A percentile compares a stretch with the other conserved stretches of the same genome.
phyloP scores from a whole-genome alignment of 2,113 vertebrate species.

The Otocyon megalotis region DNA sequence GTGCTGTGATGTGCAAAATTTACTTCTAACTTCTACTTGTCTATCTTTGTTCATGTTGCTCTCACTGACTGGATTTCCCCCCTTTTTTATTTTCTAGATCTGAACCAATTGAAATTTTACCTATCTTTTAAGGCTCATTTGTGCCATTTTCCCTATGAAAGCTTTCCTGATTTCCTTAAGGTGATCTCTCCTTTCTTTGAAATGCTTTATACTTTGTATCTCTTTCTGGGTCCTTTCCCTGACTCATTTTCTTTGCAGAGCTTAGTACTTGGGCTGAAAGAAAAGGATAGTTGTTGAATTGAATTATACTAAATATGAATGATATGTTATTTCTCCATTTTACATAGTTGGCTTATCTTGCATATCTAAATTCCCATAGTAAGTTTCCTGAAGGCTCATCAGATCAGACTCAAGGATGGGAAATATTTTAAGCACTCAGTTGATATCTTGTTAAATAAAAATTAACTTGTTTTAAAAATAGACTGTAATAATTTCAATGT shows the following conservation, averaged over 20 bases:
- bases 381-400: slow-evolving; percentile 22
- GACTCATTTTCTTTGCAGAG: background rate
- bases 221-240: background rate
- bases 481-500: background rate
- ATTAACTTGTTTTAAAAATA: slow-evolving; percentile 41
- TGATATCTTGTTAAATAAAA: slow-evolving; percentile 35
- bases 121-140: background rate
- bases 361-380: background rate
- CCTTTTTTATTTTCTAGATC: background rate
- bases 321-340: background rate
- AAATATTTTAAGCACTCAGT: slow-evolving; percentile 31
- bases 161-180: background rate
- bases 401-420: background rate
- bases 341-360: background rate
- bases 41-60: background rate
- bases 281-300: background rate
- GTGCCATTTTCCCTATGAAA: background rate
- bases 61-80: background rate
- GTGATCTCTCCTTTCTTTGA: background rate
- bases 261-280: background rate
- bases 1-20: background rate
- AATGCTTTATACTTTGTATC: background rate
- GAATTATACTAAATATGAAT: background rate
- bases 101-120: background rate
- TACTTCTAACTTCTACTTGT: background rate